Evolutionary conservation across 1,140 invertebrate species (phyloP).

Genomic region (Sycobia sp.): DNA sequence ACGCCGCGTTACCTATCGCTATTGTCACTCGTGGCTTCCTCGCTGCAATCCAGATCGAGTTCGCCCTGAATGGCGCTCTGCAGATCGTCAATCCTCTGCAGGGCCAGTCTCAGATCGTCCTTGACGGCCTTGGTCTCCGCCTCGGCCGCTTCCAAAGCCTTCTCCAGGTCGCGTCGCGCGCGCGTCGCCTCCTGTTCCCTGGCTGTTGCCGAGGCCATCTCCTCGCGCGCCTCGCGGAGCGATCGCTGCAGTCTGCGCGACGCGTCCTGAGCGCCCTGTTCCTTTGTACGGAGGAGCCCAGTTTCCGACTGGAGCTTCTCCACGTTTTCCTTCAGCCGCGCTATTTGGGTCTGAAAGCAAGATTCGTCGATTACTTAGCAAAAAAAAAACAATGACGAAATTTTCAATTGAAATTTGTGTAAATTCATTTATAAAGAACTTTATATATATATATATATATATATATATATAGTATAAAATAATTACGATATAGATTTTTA

Average conservation of each 20-base stretch:
- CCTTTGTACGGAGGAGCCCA: conserved; percentile 70
- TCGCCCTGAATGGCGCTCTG: conserved; percentile 83
- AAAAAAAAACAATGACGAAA: too few species aligned
- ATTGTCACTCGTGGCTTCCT: conserved; percentile 66
- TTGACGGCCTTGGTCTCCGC: conserved; percentile 67
- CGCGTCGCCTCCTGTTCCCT: conserved; percentile 75
- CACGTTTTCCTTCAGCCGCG: conserved; percentile 80
- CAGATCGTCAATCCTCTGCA: conserved; percentile 83
- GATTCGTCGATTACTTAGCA: conserved; percentile 2
- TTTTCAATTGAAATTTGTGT: too few species aligned
- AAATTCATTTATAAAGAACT: too few species aligned
- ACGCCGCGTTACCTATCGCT: conserved; percentile 65
- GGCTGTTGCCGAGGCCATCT: conserved; percentile 68
- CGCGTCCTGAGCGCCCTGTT: conserved; percentile 77
- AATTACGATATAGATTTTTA: too few species aligned
- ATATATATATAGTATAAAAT: too few species aligned
- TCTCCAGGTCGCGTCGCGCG: conserved; percentile 72
- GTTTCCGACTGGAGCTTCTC: conserved; percentile 80
- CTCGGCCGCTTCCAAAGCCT: conserved; percentile 70
- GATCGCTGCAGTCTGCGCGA: conserved; percentile 74
- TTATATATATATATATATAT: too few species aligned
- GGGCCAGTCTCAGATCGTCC: conserved; percentile 78
- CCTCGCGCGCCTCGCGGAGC: conserved; percentile 75
- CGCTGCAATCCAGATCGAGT: conserved; percentile 65
- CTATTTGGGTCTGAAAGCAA: conserved; percentile 69